Evolutionary conservation across 2,113 vertebrate species (phyloP), one percentile per base, ranked within the genome.

Genomic region (Dipodomys ordii): DNA sequence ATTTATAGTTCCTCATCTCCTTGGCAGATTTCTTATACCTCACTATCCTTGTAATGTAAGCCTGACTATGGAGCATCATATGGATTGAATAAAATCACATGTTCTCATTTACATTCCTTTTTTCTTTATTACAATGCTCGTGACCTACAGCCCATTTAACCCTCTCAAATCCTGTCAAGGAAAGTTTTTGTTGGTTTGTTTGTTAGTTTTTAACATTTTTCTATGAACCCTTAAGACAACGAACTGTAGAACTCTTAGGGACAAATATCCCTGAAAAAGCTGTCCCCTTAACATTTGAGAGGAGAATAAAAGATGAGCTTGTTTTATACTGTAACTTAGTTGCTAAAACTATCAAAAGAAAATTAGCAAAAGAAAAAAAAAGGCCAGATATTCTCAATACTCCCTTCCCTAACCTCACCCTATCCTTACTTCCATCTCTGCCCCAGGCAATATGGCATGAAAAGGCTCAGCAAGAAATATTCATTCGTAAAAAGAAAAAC

Each of bases 381-480:
- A 93, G 82, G 73, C 19, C 53, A 96, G n/a, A 85, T 86, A 95
- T 57, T 39, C 68, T 82, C 77, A 90, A 30, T 90, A 65, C 15
- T 92, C 94, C 49, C 69, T 87, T 76, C 64, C 91, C 71, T 97
- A 94, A 97, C 96, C 95, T 97, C 81, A 76, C 67, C 49, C 72
- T 95, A 71, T 95, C 94, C 95, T 96, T 83, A 74, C 82, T 96
- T 87, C 87, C 93, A 95, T 80, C 72, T 85, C 95, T 57, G 8
- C 93, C 95, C 82, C 53, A 95, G 95, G 94, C 95, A 95, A 96
- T 96, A 95, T 95, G 95, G 95, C 96, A 96, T 96, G 96, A 97
- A 97, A 97, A 97, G 96, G 96, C 97, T 96, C 96, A 94, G 96
- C 92, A 94, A 96, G 93, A 97, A 97, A 97, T 96, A 97, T 95